These are phyloP conservation scores for Pachydiplax longipennis DNA, from an alignment of 2,888 invertebrate species.

Conservation along the genomic window DNA sequence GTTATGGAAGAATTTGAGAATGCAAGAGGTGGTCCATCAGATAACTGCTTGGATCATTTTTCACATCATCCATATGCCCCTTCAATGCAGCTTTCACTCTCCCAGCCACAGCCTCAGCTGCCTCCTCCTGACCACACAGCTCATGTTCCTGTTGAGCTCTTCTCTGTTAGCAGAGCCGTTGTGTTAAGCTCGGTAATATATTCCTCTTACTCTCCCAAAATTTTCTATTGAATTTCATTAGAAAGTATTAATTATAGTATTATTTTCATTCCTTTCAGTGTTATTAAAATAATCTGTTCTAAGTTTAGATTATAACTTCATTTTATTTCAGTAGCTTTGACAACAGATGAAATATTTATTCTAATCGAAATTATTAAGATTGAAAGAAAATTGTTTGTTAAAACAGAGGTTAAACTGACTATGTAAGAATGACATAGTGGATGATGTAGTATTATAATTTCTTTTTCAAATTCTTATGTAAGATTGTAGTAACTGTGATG, in stretches of 20 bases:
- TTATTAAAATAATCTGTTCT: neutral
- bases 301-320: neutral
- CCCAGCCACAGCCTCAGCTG: slow-evolving; percentile 47
- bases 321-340: neutral
- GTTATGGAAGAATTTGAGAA: slow-evolving; percentile 46
- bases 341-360: neutral
- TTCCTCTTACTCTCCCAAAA: neutral
- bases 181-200: neutral
- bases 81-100: slow-evolving; percentile 49
- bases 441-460: too few species aligned
- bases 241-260: neutral
- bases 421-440: too few species aligned
- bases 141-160: slow-evolving; percentile 52
- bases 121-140: slow-evolving; percentile 49
- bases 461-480: too few species aligned
- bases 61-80: slow-evolving; percentile 72
- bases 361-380: neutral
- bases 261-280: neutral
- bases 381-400: too few species aligned
- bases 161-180: slow-evolving; percentile 51
- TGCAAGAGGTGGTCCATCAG: slow-evolving; percentile 49
- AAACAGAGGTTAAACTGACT: too few species aligned
- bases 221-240: neutral
- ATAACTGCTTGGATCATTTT: slow-evolving; percentile 64
- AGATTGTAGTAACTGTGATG: too few species aligned